Evolutionary conservation across 1,140 invertebrate species (phyloP), one percentile per base, ranked within the genome.

Genomic region (Zaprionus taronus): DNA sequence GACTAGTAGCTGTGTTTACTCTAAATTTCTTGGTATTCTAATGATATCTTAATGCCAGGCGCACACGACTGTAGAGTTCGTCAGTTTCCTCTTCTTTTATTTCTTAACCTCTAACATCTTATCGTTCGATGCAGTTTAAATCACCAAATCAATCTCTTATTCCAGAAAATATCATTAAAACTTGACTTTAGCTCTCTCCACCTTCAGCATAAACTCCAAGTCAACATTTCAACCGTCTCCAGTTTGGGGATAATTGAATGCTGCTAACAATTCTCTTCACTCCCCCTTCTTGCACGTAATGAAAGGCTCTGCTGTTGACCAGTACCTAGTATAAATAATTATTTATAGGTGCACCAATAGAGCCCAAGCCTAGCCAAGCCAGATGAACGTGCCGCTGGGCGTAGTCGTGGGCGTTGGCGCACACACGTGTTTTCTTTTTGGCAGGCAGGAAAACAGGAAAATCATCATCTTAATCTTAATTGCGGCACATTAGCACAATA

Each of bases 401-500:
- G 60, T 14, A 15, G 14, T 11, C 20, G 20, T 41, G 53, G 64
- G 36, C 53, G 34, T 56, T 41, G 49, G 44, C 38, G 34, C 20
- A 24, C 47, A 76, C 61, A 76, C 68, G 68, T 76, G 68, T 15
- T 71, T 28, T 57, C 56, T 17, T 38, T 22, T 17, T 28, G 67
- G 28, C 58, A 20, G 41, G 24, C 24, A 26, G 61, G 38, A 62
- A 67, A 58, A 80, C 64, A 81, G 77, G 74, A 91, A 90, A 91
- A 79, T 79, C 86, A 85, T 91, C 82, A 86, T 86, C 86, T 90
- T 90, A 90, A 90, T 90, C 86, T 90, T 90, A 90, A 90, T 90
- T 90, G 86, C 86, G 80, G 77, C 86, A 90, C 86, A 90, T 90
- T 90, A 90, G 87, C 87, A 90, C 86, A 90, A 91, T 90, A 90